Evolutionary conservation across 2,113 vertebrate genomes (phyloP).

Genomic region (Zosterops lateralis): DNA sequence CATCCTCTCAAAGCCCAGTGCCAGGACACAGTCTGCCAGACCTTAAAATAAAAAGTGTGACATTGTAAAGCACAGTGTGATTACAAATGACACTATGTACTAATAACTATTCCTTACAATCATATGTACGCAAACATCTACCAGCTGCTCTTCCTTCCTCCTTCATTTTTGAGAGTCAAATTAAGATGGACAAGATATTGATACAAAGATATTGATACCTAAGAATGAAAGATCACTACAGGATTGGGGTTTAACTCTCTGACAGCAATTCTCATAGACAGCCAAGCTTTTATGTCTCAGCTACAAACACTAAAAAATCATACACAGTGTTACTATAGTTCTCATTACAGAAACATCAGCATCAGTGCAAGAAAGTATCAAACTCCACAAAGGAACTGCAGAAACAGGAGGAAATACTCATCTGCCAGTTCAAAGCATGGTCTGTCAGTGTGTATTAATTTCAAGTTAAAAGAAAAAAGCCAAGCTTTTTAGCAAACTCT

Average conservation of each 20-base stretch:
- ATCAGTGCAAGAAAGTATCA: not conserved
- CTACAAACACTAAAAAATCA: not conserved
- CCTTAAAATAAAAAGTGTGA: slow-evolving; percentile 73
- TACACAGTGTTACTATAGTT: not conserved
- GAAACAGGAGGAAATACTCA: not conserved
- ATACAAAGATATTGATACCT: not conserved
- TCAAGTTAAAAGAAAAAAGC: not conserved
- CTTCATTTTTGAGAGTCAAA: not conserved
- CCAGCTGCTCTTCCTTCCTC: not conserved
- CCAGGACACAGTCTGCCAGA: slow-evolving; percentile 87
- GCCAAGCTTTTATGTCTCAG: not conserved
- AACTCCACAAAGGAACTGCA: not conserved
- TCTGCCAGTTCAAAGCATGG: not conserved
- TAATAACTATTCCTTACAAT: not conserved
- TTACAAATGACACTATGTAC: not conserved
- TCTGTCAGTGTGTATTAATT: not conserved
- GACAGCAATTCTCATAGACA: not conserved
- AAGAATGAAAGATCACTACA: not conserved
- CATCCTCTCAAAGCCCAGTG: slow-evolving; percentile 98
- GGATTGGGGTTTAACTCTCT: not conserved
- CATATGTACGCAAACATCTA: not conserved
- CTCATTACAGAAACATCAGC: not conserved
- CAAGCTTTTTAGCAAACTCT: not conserved
- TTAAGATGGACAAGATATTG: not conserved
- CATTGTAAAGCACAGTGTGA: not conserved